Percentiles rank a stretch among this genome's conserved stretches.
These are phyloP conservation scores for Dyspetes luteomarginatus DNA, from an alignment of 2,888 invertebrate genomes.

Conservation along the genomic window DNA sequence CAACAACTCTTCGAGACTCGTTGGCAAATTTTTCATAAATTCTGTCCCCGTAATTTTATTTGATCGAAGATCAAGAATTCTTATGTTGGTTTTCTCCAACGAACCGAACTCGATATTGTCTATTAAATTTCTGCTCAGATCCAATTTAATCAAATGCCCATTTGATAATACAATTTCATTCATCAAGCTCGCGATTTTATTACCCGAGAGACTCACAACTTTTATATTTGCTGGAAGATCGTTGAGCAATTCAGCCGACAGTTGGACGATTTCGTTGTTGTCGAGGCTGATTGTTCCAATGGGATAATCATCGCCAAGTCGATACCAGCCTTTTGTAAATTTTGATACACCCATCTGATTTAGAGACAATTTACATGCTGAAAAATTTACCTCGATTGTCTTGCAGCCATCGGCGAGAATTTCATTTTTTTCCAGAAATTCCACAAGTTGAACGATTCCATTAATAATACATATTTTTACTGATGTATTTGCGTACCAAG, in stretches of 20 bases:
- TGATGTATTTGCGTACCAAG: no score
- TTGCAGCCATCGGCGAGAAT: no score
- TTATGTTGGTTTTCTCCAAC: constrained; percentile 78
- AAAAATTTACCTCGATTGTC: no score
- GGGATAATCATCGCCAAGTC: constrained; percentile 60
- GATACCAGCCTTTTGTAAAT: constrained; percentile 74
- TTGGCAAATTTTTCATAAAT: constrained; percentile 69
- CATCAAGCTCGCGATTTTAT: constrained; percentile 66
- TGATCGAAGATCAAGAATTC: constrained; percentile 63
- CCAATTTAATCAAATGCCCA: constrained; percentile 77
- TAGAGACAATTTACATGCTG: no score
- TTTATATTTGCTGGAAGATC: constrained; percentile 69
- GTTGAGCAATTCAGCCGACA: constrained; percentile 70
- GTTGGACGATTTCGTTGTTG: constrained; percentile 67
- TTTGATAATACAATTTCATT: constrained; percentile 70
- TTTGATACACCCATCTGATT: no score
- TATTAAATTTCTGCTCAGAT: constrained; percentile 80
- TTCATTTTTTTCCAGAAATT: no score
- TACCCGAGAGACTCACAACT: constrained; percentile 66
- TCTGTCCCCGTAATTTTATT: constrained; percentile 68
- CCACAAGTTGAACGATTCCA: no score
- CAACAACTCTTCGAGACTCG: constrained; percentile 63
- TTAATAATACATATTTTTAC: no score
- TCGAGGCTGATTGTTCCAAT: constrained; percentile 67
- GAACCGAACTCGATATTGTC: constrained; percentile 78